These are phyloP conservation scores for Malaclemys terrapin DNA, from an alignment of 2,113 vertebrate species.

Conservation along the genomic window DNA sequence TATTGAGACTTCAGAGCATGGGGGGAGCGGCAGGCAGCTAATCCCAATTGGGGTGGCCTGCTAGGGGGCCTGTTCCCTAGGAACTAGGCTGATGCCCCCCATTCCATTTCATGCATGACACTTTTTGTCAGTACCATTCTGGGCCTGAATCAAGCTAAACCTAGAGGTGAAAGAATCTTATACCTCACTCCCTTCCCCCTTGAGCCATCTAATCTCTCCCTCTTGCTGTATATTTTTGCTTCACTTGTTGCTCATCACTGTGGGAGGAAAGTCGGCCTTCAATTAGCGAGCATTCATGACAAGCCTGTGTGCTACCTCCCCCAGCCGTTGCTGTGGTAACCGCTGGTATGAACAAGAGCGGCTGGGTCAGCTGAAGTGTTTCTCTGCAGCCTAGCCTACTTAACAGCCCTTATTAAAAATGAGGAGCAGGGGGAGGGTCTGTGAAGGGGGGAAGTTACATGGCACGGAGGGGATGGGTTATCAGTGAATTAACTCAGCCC, in stretches of 20 bases:
- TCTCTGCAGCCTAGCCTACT: constrained; percentile 23
- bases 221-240: constrained; percentile 59
- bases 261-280: constrained; percentile 47
- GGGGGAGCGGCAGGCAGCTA: neutral
- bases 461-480: neutral
- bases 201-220: neutral
- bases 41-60: neutral
- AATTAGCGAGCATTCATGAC: constrained; percentile 42
- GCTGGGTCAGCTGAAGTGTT: constrained; percentile 35
- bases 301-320: constrained; percentile 27
- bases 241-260: constrained; percentile 66
- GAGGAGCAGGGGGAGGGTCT: neutral
- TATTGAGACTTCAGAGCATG: neutral
- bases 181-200: neutral
- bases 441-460: neutral
- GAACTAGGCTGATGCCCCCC: neutral
- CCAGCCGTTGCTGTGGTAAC: constrained; percentile 70
- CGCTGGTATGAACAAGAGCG: neutral
- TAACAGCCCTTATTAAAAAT: neutral
- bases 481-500: constrained; percentile 12
- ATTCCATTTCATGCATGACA: neutral
- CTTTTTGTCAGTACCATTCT: neutral
- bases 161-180: neutral
- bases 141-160: neutral
- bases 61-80: neutral